Percentiles rank a stretch among this genome's conserved stretches.
phyloP scores from a whole-genome alignment of 2,888 invertebrate genomes.

The Leptothorax acervorum region DNA sequence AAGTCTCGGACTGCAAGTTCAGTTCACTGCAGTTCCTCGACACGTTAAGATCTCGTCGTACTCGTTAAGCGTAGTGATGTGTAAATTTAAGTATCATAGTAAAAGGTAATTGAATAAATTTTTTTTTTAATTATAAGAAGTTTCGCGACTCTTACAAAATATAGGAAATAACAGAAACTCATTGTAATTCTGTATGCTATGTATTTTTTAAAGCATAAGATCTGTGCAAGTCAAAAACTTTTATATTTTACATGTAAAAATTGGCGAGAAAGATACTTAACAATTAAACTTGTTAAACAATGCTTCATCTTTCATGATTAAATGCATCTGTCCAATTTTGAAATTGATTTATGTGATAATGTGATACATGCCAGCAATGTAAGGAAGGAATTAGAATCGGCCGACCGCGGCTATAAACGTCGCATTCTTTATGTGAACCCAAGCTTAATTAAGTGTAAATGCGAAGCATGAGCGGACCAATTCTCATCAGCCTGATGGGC shows the following conservation, averaged over 20 bases:
- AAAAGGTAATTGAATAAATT: too few relatives aligned
- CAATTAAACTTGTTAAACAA: neutral
- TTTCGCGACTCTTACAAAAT: too few relatives aligned
- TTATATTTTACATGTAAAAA: neutral
- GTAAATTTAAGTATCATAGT: too few relatives aligned
- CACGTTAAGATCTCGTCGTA: too few relatives aligned
- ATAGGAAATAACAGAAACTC: neutral
- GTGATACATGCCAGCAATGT: neutral
- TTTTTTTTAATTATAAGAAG: too few relatives aligned
- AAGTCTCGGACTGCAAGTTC: too few relatives aligned
- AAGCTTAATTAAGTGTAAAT: conserved; percentile 42
- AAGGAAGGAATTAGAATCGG: conserved; percentile 7
- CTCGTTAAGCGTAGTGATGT: too few relatives aligned
- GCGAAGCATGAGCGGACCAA: conserved; percentile 23
- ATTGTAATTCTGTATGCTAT: neutral
- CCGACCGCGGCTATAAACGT: conserved; percentile 10
- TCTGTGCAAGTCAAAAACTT: neutral
- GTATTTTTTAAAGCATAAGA: neutral
- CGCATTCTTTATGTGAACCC: conserved; percentile 33
- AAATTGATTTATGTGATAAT: conserved; percentile 10
- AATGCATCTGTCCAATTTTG: neutral
- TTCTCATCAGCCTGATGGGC: conserved; percentile 49
- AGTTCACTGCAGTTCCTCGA: too few relatives aligned
- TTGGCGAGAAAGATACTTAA: neutral
- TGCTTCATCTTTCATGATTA: neutral